phyloP scores from a whole-genome alignment of 2,888 invertebrate species.

The Nomada ferruginata region DNA sequence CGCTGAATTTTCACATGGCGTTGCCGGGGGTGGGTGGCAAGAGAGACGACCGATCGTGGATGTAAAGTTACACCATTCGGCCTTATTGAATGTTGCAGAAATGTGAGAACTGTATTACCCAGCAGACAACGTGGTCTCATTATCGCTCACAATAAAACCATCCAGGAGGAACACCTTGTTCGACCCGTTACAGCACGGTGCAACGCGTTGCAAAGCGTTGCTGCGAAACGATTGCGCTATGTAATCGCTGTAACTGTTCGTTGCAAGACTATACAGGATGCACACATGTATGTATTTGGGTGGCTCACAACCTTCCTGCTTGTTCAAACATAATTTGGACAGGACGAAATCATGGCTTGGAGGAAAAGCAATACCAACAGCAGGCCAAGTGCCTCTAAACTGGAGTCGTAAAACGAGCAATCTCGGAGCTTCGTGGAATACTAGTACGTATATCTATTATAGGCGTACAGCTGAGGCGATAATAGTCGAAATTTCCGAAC shows the following conservation, averaged over 20 bases:
- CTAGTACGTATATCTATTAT: too few species aligned
- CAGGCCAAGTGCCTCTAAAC: conserved; percentile 17
- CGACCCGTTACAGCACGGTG: not conserved
- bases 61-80: conserved; percentile 62
- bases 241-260: conserved; percentile 10
- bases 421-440: conserved; percentile 17
- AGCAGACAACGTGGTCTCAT: conserved; percentile 38
- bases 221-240: conserved; percentile 24
- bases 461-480: not conserved
- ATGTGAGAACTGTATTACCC: conserved; percentile 60
- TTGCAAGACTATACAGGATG: not conserved
- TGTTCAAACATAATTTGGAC: conserved; percentile 18
- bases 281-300: conserved; percentile 11
- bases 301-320: not conserved
- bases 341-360: conserved; percentile 6
- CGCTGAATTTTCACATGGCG: conserved; percentile 59
- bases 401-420: conserved; percentile 31
- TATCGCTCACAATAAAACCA: conserved; percentile 46
- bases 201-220: not conserved
- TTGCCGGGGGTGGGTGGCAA: not conserved
- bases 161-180: conserved; percentile 17
- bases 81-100: conserved; percentile 61
- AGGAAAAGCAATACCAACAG: conserved; percentile 4
- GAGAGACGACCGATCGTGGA: conserved; percentile 26
- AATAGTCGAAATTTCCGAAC: conserved; percentile 11